Conservation (phyloP, 2,797 vertebrate genomes). For the Poecile montanus region DNA sequence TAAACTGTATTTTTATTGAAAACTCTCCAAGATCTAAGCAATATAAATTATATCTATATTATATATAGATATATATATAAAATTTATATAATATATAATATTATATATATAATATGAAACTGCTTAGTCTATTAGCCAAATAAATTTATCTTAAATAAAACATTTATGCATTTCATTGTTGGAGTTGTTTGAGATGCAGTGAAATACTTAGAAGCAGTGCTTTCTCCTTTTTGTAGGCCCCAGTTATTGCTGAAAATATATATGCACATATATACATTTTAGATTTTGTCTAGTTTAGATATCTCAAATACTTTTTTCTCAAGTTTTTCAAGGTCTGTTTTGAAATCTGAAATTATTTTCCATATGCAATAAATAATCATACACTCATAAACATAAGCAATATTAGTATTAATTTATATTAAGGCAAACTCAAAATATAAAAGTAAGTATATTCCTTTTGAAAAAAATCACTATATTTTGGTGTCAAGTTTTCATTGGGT, state of each 20-base stretch:
- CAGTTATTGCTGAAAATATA: background rate
- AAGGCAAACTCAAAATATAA: background rate
- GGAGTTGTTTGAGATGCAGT: background rate
- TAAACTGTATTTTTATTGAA: background rate
- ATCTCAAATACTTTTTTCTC: background rate
- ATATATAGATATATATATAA: too few species aligned
- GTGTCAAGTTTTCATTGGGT: background rate
- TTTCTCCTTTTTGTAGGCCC: background rate
- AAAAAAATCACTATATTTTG: background rate
- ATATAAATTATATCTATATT: background rate
- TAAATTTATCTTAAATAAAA: background rate
- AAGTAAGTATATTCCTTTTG: background rate
- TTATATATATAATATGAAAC: background rate
- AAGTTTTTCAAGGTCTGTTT: background rate
- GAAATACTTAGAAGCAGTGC: background rate
- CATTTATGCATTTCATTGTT: background rate
- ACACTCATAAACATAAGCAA: background rate
- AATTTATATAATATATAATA: too few species aligned
- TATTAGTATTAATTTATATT: background rate
- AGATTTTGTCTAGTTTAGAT: background rate
- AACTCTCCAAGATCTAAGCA: background rate
- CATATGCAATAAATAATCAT: background rate
- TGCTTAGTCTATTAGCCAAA: background rate
- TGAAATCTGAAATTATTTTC: background rate
- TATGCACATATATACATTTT: background rate